phyloP scores from a whole-genome alignment of 2,113 vertebrate species.

The Strix aluco region DNA sequence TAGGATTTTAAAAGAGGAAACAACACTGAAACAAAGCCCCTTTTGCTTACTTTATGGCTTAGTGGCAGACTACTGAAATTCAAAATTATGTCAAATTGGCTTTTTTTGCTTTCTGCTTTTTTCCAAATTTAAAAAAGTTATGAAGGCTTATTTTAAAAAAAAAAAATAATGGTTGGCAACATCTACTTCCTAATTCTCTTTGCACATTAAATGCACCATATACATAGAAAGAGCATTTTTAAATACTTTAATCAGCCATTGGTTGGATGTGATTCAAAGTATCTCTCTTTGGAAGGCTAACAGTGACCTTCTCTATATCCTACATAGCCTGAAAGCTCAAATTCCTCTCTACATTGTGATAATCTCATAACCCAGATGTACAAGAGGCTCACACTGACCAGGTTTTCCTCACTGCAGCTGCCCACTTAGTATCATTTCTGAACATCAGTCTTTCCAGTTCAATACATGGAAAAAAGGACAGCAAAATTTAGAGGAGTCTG shows the following conservation, averaged over 20 bases:
- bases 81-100: neutral
- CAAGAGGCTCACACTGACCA: neutral
- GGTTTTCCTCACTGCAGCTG: neutral
- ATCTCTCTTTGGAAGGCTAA: neutral
- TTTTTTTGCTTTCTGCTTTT: neutral
- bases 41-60: neutral
- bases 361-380: neutral
- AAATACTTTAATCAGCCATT: neutral
- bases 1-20: neutral
- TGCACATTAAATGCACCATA: rapidly evolving
- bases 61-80: neutral
- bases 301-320: neutral
- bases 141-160: neutral
- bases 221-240: neutral
- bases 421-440: neutral
- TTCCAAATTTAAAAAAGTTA: neutral
- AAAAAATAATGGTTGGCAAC: neutral
- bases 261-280: neutral
- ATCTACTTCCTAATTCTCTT: neutral
- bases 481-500: neutral
- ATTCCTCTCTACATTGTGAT: neutral
- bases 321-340: neutral
- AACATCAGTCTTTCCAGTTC: neutral
- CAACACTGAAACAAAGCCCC: neutral
- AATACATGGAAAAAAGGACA: neutral